These are phyloP conservation scores for Abramis brama DNA, from an alignment of 2,113 vertebrate genomes.

Conservation along the genomic window DNA sequence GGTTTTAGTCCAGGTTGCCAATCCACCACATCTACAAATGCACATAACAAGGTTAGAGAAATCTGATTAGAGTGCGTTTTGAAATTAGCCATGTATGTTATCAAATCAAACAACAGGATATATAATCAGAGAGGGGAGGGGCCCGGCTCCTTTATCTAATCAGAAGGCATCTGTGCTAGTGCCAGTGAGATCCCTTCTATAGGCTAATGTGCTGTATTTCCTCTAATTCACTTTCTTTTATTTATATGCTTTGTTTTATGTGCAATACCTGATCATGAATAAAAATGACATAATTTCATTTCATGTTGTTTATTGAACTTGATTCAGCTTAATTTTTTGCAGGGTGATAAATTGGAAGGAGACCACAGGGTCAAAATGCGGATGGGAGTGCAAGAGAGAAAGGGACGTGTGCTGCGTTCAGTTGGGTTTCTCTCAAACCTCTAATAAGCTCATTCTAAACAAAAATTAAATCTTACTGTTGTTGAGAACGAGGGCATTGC, in stretches of 20 bases:
- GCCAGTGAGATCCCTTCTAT: conserved; percentile 63
- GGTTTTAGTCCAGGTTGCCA: conserved; percentile 22
- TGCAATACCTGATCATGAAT: conserved; percentile 66
- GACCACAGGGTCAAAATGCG: not conserved
- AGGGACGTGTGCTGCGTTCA: not conserved
- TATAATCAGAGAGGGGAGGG: conserved; percentile 65
- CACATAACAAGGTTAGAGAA: conserved; percentile 65
- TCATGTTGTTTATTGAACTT: conserved; percentile 56
- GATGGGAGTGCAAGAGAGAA: not conserved
- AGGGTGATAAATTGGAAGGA: conserved; percentile 62
- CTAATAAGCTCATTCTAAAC: not conserved
- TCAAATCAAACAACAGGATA: conserved; percentile 70
- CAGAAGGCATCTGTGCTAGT: conserved; percentile 62
- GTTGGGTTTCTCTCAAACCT: not conserved
- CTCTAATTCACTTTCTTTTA: conserved; percentile 69
- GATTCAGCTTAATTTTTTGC: conserved; percentile 65
- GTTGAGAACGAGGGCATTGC: not conserved
- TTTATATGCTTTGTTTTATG: conserved; percentile 67
- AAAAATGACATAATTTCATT: conserved; percentile 70
- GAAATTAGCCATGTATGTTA: conserved; percentile 71
- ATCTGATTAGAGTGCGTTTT: conserved; percentile 69
- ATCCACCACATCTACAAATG: conserved; percentile 53
- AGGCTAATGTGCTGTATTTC: conserved; percentile 59
- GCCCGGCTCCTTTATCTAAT: conserved; percentile 70
- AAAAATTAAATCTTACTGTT: not conserved